Evolutionary conservation across 2,888 invertebrate genomes (phyloP), one percentile per base, ranked within the genome.

Genomic region (Crematogaster levior): DNA sequence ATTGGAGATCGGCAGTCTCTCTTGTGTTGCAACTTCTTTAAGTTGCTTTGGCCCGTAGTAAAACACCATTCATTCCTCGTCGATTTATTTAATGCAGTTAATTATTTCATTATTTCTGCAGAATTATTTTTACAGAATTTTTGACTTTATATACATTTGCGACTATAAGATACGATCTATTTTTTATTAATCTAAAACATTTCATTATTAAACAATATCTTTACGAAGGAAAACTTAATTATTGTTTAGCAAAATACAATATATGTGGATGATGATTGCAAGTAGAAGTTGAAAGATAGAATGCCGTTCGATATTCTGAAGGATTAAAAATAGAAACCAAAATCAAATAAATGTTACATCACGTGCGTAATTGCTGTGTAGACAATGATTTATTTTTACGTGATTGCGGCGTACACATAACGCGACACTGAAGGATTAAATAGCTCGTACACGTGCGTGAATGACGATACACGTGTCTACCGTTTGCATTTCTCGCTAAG

Each of bases 401-500:
- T 30, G 9, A 65, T 9, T 7, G 12, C 24, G 43, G 7, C 9
- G 18, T 27, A 15, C 15, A 7, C 15, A 15, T 27, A 56, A 72
- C 27, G 37, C 30, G 40, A 40, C n/a, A 24, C 40, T 27, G 40
- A 72, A 56, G n/a, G 37, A 72, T 72, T 72, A 40, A 68, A 56
- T 56, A 18, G 21, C 46, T 37, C 9, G n/a, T 51, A 48, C 61
- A 9, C 70, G 60, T 68, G 43, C 65, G 40, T 10, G 74, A 34
- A 40, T 24, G 56, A 37, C 48, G 30, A 30, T 27, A 53, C 37
- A 61, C 27, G 9, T 73, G 21, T 30, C 21, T 7, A 12, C 10
- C 53, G 58, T 82, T 84, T 40, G 83, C 81, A 60, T 72, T 68
- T 68, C 30, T 53, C 43, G 51, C 37, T 65, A 37, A 24, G 46